Evolutionary conservation across 1,140 invertebrate species (phyloP), one percentile per base, ranked within the genome.

Genomic region (Halesus radiatus): DNA sequence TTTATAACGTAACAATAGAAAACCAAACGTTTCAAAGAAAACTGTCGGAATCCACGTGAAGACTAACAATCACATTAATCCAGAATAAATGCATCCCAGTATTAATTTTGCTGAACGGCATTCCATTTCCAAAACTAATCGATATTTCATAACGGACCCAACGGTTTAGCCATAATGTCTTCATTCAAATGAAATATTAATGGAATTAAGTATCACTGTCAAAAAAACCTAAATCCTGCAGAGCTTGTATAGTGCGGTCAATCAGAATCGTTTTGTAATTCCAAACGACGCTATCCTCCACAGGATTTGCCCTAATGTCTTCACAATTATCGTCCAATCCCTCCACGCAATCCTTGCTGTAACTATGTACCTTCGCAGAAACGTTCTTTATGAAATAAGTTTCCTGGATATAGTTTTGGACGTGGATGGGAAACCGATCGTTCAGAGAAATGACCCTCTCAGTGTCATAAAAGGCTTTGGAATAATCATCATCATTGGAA

Each of bases 391-490:
- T 7, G 18, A 16, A 56, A 58, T n/a, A 75, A 3, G 72, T 32
- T 7, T 56, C 37, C 0, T 32, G 15, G n/a, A 37, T 29, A 56
- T 18, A n/a, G n/a, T 26, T 18, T 15, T 18, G 13, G 1, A 18
- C 23, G 20, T 75, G 20, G 22, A 58, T n/a, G 10, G 72, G 72
- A 29, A 23, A 29, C 26, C 18, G 54, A 6, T 75, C 29, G 29
- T 75, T 3, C 13, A 75, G 16, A 45, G 53, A 23, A 16, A 75
- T 16, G 3, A 75, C 72, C 29, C 13, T 16, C 7, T 58, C 54
- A 7, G 72, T 75, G n/a, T 75, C 72, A n/a, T 56, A 32, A 29
- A 75, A 75, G n/a, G 72, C 13, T 18, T 58, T 75, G 16, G 20
- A 56, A 29, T 75, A 75, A 10, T 37, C 26, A 10, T 32, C 8